phyloP scores from a whole-genome alignment of 2,797 vertebrate species.

The Ambastaia sidthimunki region DNA sequence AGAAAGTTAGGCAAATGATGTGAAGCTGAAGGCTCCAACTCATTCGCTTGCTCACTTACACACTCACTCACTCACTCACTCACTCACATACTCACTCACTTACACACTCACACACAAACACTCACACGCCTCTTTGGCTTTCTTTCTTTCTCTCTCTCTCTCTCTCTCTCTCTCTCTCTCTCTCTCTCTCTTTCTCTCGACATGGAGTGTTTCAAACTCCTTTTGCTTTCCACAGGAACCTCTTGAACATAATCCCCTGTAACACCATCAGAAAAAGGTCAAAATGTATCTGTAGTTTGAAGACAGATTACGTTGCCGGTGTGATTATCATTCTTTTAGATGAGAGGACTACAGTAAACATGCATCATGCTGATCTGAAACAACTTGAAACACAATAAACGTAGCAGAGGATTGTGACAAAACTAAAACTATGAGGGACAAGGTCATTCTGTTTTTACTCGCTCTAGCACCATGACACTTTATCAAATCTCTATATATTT shows the following conservation, averaged over 20 bases:
- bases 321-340: neutral
- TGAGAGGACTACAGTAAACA: neutral
- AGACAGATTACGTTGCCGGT: neutral
- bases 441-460: neutral
- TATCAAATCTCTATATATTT: neutral
- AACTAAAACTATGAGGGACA: neutral
- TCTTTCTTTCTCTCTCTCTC: too few species aligned
- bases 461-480: neutral
- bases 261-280: neutral
- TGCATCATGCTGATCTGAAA: neutral
- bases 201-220: neutral
- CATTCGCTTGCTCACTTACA: too few species aligned
- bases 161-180: too few species aligned
- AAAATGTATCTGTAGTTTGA: too few species aligned
- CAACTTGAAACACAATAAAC: neutral
- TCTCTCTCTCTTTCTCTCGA: too few species aligned
- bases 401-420: neutral
- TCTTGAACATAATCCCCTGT: neutral
- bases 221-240: neutral
- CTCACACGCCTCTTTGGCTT: too few species aligned
- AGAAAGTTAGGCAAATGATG: constrained; percentile 62
- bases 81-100: neutral
- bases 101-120: too few species aligned
- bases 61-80: neutral
- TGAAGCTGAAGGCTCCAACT: constrained; percentile 58